Evolutionary conservation across 2,888 invertebrate species (phyloP).

Genomic region (Meloe dianella): DNA sequence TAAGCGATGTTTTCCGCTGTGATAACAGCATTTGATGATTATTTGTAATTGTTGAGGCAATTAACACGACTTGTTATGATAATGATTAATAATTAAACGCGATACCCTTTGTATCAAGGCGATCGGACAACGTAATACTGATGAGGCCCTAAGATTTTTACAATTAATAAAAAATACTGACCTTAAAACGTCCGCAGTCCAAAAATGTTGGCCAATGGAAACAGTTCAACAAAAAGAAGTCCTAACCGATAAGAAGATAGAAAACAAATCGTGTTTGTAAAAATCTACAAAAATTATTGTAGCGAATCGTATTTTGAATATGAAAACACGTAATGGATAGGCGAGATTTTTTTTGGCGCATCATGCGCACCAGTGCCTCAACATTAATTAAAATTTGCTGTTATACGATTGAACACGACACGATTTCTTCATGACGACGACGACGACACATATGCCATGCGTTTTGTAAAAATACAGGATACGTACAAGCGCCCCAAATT

Average conservation of each 20-base stretch:
- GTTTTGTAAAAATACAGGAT: too few species aligned
- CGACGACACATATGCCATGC: too few species aligned
- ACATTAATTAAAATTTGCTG: background rate
- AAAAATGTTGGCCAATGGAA: background rate
- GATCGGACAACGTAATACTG: too few species aligned
- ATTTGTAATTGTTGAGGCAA: background rate
- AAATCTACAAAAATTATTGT: background rate
- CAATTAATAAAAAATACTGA: background rate
- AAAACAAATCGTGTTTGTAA: background rate
- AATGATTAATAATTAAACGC: too few species aligned
- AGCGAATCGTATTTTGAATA: conserved; percentile 9
- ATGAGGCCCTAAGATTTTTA: too few species aligned
- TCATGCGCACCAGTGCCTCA: background rate
- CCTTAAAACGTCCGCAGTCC: background rate
- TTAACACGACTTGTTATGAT: too few species aligned
- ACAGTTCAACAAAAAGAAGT: background rate
- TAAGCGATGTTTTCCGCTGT: background rate
- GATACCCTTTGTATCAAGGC: too few species aligned
- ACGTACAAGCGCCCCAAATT: background rate
- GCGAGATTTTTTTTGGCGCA: background rate
- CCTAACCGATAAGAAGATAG: background rate
- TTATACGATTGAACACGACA: background rate
- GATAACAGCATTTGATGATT: background rate
- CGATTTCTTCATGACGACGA: background rate
- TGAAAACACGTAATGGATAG: background rate